Evolutionary conservation across 2,888 invertebrate species (phyloP).

Genomic region (Tubulanus polymorphus): DNA sequence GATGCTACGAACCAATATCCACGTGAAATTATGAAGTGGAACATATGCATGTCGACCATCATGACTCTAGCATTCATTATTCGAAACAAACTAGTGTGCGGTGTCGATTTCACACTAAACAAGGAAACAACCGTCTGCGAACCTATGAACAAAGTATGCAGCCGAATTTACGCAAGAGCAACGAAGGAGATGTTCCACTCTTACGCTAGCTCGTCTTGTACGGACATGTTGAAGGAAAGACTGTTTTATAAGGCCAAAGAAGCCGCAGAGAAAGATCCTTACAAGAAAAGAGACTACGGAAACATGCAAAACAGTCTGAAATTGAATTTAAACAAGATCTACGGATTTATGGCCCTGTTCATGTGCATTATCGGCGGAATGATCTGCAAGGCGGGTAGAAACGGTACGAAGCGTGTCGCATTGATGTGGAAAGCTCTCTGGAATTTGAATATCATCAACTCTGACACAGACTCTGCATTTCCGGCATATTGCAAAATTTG

Average conservation of each 20-base stretch:
- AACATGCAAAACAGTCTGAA: slow-evolving; percentile 4
- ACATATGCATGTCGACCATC: slow-evolving; percentile 1
- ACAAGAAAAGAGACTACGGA: background rate
- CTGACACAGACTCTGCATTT: background rate
- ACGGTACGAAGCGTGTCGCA: background rate
- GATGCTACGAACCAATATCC: background rate
- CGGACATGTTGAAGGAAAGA: background rate
- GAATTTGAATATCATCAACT: background rate
- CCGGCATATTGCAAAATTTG: background rate
- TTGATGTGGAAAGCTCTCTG: background rate
- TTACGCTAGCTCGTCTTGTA: background rate
- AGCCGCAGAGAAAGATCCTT: background rate
- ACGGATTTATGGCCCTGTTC: background rate
- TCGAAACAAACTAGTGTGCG: slow-evolving; percentile 1
- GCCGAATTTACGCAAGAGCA: slow-evolving; percentile 1
- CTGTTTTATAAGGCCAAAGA: background rate
- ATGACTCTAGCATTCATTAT: background rate
- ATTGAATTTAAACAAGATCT: background rate
- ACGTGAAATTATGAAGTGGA: slow-evolving; percentile 2
- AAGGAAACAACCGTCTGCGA: background rate
- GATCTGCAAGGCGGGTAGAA: slow-evolving; percentile 1
- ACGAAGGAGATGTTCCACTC: background rate
- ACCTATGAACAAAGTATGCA: background rate
- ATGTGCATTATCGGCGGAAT: background rate
- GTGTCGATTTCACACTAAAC: slow-evolving; percentile 2